Base-by-base conservation (phyloP, 2,797 vertebrate genomes). In the Borostomias antarcticus region DNA sequence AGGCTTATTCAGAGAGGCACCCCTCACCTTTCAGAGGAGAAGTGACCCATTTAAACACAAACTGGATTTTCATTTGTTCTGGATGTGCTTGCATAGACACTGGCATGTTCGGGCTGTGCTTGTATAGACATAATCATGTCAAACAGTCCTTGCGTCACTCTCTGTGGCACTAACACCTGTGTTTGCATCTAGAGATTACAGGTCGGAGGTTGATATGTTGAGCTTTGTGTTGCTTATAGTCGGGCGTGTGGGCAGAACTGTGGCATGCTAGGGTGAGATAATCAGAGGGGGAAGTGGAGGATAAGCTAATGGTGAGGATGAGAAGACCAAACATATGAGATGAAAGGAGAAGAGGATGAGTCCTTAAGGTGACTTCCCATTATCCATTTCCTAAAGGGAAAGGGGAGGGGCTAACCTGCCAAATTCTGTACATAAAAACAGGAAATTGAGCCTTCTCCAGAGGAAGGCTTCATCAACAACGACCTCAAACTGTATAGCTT, bases 361-460 rank as follows among this genome's bases (percentile, higher is more conserved):
- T 75, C 56, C 23, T 57, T 23, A 35, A 52, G 68, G 29, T 57
- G 25, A 23, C 23, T 56, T 59, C 40, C 15, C 29, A 32, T 25
- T 29, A 70, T 70, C 68, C 58, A n/a, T n/a, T 70, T 43, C 52
- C 35, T n/a, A n/a, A n/a, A 21, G 28, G 17, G 32, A 51, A 66
- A 58, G 57, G 32, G 50, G 52, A 56, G 28, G 28, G 64, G 62
- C 40, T 43, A 58, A 72, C 58, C 62, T 40, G 51, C 15, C 58
- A 58, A 13, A 33, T 64, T 64, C 10, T 4, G 33, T 52, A 25
- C 56, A 30, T 13, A 28, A 21, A 15, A 58, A 63, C 25, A 68
- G 70, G 58, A 70, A 67, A 62, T 21, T n/a, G 9, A 68, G 67
- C 28, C n/a, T 62, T 21, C 4, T 17, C 50, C 59, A 33, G 40